These are phyloP conservation scores for Cheumatopsyche charites DNA, from an alignment of 1,140 invertebrate species.

Conservation along the genomic window DNA sequence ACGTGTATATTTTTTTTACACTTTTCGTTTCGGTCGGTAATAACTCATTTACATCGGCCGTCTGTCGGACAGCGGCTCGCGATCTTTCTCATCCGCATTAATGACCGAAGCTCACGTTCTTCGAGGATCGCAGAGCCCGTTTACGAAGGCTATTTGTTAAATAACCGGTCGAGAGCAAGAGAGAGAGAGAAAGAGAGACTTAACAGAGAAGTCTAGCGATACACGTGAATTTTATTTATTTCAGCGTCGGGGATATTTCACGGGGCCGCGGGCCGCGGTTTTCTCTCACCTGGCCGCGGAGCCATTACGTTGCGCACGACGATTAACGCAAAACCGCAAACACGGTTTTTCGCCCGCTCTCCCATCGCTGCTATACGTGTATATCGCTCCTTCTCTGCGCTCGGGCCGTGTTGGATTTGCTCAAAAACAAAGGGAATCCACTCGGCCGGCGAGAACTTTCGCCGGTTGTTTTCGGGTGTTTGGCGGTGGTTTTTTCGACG, in stretches of 20 bases:
- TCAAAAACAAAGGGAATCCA: too few relatives aligned
- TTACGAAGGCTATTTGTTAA: slow-evolving; percentile 23
- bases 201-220: too few relatives aligned
- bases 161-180: slow-evolving; percentile 11
- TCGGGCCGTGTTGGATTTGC: too few relatives aligned
- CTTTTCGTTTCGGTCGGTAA: neutral
- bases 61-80: neutral
- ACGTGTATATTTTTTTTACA: too few relatives aligned
- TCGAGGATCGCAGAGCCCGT: slow-evolving; percentile 8
- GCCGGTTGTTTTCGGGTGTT: too few relatives aligned
- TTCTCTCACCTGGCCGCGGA: slow-evolving; percentile 8
- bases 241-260: too few relatives aligned
- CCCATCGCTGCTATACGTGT: too few relatives aligned
- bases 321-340: slow-evolving; percentile 21
- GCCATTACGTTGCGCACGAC: neutral
- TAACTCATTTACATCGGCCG: slow-evolving; percentile 21
- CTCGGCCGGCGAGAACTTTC: too few relatives aligned
- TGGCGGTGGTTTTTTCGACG: too few relatives aligned
- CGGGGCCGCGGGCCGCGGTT: slow-evolving; percentile 14
- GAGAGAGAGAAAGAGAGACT: too few relatives aligned
- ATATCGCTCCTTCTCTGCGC: too few relatives aligned
- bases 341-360: slow-evolving; percentile 20
- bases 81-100: slow-evolving; percentile 26
- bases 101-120: slow-evolving; percentile 22
- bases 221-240: too few relatives aligned